A percentile compares a stretch with the other conserved stretches of the same genome.
phyloP scores from a whole-genome alignment of 2,797 vertebrate genomes.

The Aeoliscus strigatus region DNA sequence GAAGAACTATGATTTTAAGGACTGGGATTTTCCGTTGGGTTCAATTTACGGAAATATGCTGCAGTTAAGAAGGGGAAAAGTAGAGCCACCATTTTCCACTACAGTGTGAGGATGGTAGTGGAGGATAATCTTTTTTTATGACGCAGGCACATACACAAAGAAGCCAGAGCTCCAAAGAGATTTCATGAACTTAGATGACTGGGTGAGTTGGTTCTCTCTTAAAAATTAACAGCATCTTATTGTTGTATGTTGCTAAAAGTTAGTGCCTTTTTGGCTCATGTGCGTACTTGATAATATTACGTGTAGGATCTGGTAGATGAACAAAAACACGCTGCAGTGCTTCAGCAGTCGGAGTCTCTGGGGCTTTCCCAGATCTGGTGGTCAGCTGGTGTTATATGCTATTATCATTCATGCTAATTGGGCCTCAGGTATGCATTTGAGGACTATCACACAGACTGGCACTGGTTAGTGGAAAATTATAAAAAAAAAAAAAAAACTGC shows the following conservation, averaged over 20 bases:
- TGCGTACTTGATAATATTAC: too few species aligned
- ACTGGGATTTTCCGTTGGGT: neutral
- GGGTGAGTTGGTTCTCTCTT: too few species aligned
- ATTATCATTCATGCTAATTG: constrained; percentile 11
- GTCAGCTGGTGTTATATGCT: constrained; percentile 7
- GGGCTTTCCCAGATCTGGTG: neutral
- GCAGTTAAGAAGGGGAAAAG: constrained; percentile 6
- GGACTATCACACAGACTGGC: constrained; percentile 1
- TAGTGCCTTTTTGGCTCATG: neutral
- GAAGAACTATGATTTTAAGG: too few species aligned
- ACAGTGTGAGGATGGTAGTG: neutral
- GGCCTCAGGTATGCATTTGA: constrained; percentile 4
- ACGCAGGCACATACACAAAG: constrained; percentile 2
- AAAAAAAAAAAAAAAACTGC: too few species aligned
- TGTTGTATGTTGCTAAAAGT: neutral
- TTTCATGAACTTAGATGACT: constrained; percentile 20
- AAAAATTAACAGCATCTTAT: too few species aligned
- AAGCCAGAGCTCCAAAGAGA: neutral
- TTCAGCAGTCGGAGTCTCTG: neutral
- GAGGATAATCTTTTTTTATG: neutral
- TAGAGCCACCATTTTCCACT: neutral
- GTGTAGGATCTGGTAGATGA: too few species aligned
- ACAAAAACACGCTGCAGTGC: too few species aligned
- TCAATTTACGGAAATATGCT: neutral
- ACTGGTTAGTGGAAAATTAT: constrained; percentile 10